Conservation (phyloP, 2,797 vertebrate genomes). For the Argentina silus region DNA sequence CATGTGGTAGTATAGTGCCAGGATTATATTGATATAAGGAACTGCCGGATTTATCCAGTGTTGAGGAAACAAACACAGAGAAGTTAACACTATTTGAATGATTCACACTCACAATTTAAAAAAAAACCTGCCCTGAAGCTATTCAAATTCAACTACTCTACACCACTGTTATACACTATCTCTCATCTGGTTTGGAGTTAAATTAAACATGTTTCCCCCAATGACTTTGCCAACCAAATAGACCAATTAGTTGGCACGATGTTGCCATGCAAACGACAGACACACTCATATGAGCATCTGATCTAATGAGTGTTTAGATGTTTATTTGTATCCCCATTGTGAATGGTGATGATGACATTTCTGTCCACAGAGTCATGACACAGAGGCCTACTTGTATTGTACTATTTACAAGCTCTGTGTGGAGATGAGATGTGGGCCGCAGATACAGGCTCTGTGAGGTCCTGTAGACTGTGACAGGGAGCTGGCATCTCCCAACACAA, state of each 20-base stretch:
- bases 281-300: not conserved
- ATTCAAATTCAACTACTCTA: not conserved
- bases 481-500: not conserved
- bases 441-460: conserved; percentile 20
- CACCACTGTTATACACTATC: not conserved
- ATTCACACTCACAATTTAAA: not conserved
- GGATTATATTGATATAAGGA: not conserved
- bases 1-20: not conserved
- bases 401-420: not conserved
- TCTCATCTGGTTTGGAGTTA: not conserved
- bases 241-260: not conserved
- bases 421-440: not conserved
- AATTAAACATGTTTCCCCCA: not conserved
- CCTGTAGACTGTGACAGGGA: conserved; percentile 11
- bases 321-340: not conserved
- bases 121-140: not conserved
- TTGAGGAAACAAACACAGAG: not conserved
- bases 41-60: not conserved
- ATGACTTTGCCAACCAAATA: not conserved
- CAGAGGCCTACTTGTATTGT: not conserved
- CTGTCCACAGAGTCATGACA: not conserved
- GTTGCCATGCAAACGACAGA: not conserved
- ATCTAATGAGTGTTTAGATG: not conserved
- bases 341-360: not conserved
- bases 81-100: not conserved